Conservation (phyloP, 2,113 vertebrate genomes). For the Oncorhynchus masou region DNA sequence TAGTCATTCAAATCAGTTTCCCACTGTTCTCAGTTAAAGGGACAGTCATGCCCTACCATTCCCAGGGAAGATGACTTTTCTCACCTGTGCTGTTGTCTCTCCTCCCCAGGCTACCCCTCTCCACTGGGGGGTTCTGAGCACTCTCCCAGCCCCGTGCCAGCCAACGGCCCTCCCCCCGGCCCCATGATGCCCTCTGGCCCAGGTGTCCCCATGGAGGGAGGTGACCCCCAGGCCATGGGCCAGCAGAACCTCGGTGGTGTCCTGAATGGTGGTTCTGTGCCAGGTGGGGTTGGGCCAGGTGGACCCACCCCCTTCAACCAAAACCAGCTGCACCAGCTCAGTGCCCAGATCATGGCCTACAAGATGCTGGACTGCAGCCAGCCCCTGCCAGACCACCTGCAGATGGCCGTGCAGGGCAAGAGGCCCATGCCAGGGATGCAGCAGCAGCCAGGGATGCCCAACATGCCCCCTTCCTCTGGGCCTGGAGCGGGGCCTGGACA, state of each 20-base stretch:
- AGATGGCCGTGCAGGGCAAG: conserved; percentile 95
- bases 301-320: conserved; percentile 92
- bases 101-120: conserved; percentile 86
- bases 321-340: conserved; percentile 92
- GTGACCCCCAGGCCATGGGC: conserved; percentile 80
- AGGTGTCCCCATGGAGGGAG: conserved; percentile 78
- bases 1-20: no score
- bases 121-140: conserved; percentile 91
- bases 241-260: conserved; percentile 80
- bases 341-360: conserved; percentile 98
- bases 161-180: conserved; percentile 86
- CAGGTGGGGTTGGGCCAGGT: conserved; percentile 46
- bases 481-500: conserved; percentile 78
- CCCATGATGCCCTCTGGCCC: conserved; percentile 84
- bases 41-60: background rate
- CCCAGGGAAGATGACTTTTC: background rate
- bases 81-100: conserved; percentile 3
- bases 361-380: conserved; percentile 93
- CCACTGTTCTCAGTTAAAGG: no score
- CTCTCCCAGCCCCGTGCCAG: conserved; percentile 88
- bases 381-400: conserved; percentile 88
- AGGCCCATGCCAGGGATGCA: conserved; percentile 90
- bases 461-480: conserved; percentile 86
- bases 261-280: conserved; percentile 39
- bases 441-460: conserved; percentile 78